Evolutionary conservation across 2,797 vertebrate species (phyloP), one percentile per base, ranked within the genome.

Genomic region (Phoebastria nigripes): DNA sequence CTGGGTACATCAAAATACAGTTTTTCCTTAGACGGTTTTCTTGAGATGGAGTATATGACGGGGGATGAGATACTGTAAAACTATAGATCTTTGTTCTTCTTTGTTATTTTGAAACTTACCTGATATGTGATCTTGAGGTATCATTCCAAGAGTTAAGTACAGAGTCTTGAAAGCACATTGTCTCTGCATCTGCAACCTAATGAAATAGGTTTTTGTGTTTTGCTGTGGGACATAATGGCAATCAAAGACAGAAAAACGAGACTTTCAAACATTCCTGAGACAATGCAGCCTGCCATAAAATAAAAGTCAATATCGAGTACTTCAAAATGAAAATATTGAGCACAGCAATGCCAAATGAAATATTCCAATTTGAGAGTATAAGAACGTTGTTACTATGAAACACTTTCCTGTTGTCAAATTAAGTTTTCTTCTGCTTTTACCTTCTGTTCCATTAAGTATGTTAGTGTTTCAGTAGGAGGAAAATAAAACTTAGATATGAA

Each of bases 111-210:
- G 59, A 28, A 42, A 11, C 4, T 54, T 25, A 6, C 1, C 20
- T 58, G 20, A 59, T 77, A 37, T 25, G 21, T 56, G 39, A 29
- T 52, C 1, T 10, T 33, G 31, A 78, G 72, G 4, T 24, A 3
- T 8, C 0, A 0, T 63, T 47, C 4, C 9, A 29, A 7, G 46
- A 31, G 29, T 2, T 19, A 18, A 12, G n/a, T 28, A 13, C 4
- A 9, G 41, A 37, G 22, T 44, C 29, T 47, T 33, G 42, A 26
- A 44, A 41, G 16, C 14, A 8, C 0, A 0, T 4, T 20, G 17
- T 4, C 22, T 31, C 8, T 85, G 71, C 52, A 35, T 17, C 55
- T 63, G 33, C 63, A 55, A 5, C 33, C 29, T 31, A 12, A 13
- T 21, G 35, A 62, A 82, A 46, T 3, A 29, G 28, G 8, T 0